Conservation (phyloP, 2,797 vertebrate species). For the Oophaga sylvatica region DNA sequence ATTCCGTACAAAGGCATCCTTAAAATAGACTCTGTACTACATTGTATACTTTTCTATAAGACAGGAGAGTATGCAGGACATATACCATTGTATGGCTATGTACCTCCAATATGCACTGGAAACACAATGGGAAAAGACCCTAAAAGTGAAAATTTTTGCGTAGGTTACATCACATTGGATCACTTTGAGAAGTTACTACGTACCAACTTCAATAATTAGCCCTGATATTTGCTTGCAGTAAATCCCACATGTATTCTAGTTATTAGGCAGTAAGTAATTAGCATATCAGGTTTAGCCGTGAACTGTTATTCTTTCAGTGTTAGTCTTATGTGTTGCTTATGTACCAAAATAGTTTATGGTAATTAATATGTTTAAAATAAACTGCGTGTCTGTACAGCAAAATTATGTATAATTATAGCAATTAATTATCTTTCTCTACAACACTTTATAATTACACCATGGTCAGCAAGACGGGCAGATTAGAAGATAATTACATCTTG, state of each 20-base stretch:
- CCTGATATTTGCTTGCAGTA: not conserved
- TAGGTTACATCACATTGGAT: not conserved
- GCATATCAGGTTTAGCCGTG: not conserved
- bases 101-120: too few species aligned
- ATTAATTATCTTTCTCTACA: not conserved
- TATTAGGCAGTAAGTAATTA: not conserved
- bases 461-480: not conserved
- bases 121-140: too few species aligned
- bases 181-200: not conserved
- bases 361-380: conserved; percentile 16
- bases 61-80: too few species aligned
- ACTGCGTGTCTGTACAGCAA: conserved; percentile 16
- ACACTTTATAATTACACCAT: not conserved
- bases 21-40: too few species aligned
- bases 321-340: not conserved
- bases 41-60: too few species aligned
- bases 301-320: not conserved
- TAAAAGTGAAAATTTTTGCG: too few species aligned
- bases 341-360: not conserved
- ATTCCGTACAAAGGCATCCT: too few species aligned
- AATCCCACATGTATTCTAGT: not conserved
- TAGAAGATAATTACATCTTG: not conserved
- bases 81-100: too few species aligned
- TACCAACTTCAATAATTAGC: not conserved
- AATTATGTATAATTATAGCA: conserved; percentile 2